These are phyloP conservation scores for Oreamnos americanus DNA, from an alignment of 2,113 vertebrate genomes.

Conservation along the genomic window DNA sequence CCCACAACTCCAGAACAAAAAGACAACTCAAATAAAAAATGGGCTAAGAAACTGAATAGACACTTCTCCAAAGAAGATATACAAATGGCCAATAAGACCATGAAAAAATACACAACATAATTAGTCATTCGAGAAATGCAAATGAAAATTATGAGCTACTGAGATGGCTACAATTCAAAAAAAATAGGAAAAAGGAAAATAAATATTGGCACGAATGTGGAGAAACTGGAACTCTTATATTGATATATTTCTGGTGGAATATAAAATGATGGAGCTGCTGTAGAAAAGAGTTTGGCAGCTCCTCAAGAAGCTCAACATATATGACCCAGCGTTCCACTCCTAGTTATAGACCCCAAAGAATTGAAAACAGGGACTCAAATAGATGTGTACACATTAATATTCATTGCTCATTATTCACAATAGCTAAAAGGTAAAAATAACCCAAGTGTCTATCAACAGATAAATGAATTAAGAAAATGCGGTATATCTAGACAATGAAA, in stretches of 20 bases:
- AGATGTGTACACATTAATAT: too few relatives aligned
- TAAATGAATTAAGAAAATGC: neutral
- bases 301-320: neutral
- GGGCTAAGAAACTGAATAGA: neutral
- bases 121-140: neutral
- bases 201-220: neutral
- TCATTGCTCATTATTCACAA: neutral
- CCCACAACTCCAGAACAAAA: neutral
- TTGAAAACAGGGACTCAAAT: neutral
- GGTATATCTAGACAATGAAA: neutral
- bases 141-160: neutral
- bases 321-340: neutral
- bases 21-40: neutral
- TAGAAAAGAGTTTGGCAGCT: neutral
- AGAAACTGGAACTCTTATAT: neutral
- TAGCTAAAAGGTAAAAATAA: neutral
- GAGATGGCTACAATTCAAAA: neutral
- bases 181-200: neutral
- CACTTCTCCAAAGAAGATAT: neutral
- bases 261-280: neutral
- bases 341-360: neutral
- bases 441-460: neutral
- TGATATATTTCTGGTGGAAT: neutral
- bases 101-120: neutral
- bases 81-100: neutral